A percentile compares a stretch with the other conserved stretches of the same genome.
Conservation (phyloP, 2,113 vertebrate species). For the Rhea pennata region DNA sequence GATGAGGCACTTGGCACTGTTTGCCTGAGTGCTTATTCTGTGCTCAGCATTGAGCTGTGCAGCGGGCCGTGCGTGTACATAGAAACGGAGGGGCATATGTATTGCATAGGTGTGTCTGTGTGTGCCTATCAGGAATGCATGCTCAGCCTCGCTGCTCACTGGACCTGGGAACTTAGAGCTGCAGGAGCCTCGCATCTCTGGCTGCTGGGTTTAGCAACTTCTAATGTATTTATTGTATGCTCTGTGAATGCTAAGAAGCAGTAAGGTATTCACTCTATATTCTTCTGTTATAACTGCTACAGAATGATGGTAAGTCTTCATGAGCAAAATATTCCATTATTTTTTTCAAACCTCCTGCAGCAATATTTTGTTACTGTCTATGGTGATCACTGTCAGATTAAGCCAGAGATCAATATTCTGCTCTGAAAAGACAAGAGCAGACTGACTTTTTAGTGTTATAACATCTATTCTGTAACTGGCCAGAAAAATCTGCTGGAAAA, state of each 20-base stretch:
- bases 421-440: slow-evolving; percentile 1
- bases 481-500: slow-evolving; percentile 39
- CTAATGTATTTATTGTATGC: neutral
- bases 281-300: slow-evolving; percentile 27
- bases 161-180: neutral
- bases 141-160: neutral
- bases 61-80: neutral
- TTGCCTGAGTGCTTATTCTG: neutral
- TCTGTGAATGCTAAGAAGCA: slow-evolving; percentile 20
- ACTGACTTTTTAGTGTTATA: neutral
- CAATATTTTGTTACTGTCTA: slow-evolving; percentile 11
- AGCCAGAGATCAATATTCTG: slow-evolving; percentile 18
- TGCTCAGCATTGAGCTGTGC: neutral
- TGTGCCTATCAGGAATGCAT: neutral
- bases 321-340: slow-evolving; percentile 12
- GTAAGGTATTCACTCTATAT: neutral
- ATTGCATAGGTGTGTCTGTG: neutral
- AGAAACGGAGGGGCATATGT: neutral
- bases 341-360: slow-evolving; percentile 28
- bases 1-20: neutral
- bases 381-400: slow-evolving; percentile 21
- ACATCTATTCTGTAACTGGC: slow-evolving; percentile 26
- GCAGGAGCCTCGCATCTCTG: neutral
- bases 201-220: neutral
- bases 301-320: slow-evolving; percentile 5